These are phyloP conservation scores for Drosophila silvestris DNA, from an alignment of 2,888 invertebrate species.

Conservation along the genomic window DNA sequence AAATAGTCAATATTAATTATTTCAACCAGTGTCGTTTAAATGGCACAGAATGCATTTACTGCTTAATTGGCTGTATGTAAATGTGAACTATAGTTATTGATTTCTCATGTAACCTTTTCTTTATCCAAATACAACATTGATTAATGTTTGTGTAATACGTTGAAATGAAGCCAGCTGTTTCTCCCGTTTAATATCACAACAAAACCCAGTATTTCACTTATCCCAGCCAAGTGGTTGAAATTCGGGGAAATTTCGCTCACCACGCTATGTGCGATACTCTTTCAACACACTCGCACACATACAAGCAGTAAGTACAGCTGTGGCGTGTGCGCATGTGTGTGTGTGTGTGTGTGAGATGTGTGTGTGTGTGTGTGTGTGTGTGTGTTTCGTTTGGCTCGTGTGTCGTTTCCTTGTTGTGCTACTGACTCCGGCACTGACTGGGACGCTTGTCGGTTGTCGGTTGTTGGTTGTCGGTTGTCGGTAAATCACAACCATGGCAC, in stretches of 20 bases:
- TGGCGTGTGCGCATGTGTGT: slow-evolving; percentile 22
- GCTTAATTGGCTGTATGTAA: neutral
- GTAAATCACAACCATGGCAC: slow-evolving; percentile 82
- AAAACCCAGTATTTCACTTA: slow-evolving; percentile 37
- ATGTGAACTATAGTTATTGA: neutral
- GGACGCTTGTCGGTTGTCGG: slow-evolving; percentile 40
- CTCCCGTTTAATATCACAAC: neutral
- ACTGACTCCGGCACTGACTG: slow-evolving; percentile 48
- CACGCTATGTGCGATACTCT: slow-evolving; percentile 35
- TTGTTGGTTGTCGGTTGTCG: slow-evolving; percentile 59
- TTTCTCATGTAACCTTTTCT: neutral
- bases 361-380: neutral
- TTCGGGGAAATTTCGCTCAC: slow-evolving; percentile 50
- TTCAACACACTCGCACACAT: slow-evolving; percentile 30
- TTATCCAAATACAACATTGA: neutral
- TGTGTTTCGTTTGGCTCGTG: slow-evolving; percentile 31
- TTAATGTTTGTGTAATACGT: neutral
- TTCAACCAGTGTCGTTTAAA: neutral
- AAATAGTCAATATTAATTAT: neutral
- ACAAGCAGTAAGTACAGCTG: slow-evolving; percentile 42
- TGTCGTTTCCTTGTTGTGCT: slow-evolving; percentile 59
- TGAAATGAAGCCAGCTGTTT: slow-evolving; percentile 13
- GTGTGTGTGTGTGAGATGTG: slow-evolving; percentile 18
- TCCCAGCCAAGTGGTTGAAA: slow-evolving; percentile 13
- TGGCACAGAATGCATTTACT: neutral